Base-by-base conservation (phyloP, 2,113 vertebrate species). In the Sinosuthora webbiana region DNA sequence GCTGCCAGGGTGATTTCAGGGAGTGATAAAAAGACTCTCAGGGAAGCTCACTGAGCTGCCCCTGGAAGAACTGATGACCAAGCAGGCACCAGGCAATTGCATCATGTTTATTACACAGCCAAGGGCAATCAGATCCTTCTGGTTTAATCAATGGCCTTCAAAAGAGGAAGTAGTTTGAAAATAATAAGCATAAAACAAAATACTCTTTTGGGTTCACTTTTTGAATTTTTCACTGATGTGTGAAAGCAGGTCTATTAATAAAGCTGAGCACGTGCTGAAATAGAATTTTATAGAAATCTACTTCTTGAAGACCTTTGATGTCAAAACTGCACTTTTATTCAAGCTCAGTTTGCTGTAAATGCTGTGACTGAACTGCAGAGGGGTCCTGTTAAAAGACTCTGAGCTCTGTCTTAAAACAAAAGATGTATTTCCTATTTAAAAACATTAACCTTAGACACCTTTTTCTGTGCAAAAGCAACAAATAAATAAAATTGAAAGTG, bases 131-230 rank as follows among this genome's bases (percentile, higher is more conserved):
- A 89, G 52, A 95, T 89, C 28, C 47, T 47, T 49, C 76, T 67
- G 64, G 13, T 53, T 87, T 85, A 93, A 96, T 95, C 94, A 69
- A 90, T 92, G 92, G 88, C 57, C 69, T 87, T 78, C 86, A 96
- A 84, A 95, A 49, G 65, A 89, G 93, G 92, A 97, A 95, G 76
- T 22, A 71, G 64, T 31, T 59, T 62, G 41, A 88, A 89, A 96
- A 93, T 27, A 55, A 17, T 21, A 52, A 50, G 30, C 27, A 71
- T 39, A 49, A 93, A 94, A 71, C 28, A 84, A 76, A 89, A 53
- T 28, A 30, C 14, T 68, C 42, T 85, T 67, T 74, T 23, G 49
- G 64, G 55, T 70, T 90, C 68, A n/a, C n/a, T 87, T 13, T 37
- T 90, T 35, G 3, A 13, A 30, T 24, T 89, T 44, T 21, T 11